These are phyloP conservation scores for Heliornis fulica DNA, from an alignment of 2,113 vertebrate species.

Conservation along the genomic window DNA sequence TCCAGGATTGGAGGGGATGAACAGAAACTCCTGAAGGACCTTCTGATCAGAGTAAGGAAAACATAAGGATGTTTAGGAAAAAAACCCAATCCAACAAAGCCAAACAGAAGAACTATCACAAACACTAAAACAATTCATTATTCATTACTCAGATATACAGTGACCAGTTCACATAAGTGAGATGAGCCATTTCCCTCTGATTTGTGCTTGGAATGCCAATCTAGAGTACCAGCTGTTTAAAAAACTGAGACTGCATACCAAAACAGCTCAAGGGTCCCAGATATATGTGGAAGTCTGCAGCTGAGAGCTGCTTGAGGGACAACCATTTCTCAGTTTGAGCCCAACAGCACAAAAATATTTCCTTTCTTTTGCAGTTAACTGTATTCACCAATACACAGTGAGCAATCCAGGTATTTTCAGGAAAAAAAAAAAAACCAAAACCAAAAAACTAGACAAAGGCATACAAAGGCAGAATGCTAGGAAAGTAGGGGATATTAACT, in stretches of 20 bases:
- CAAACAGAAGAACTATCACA: neutral
- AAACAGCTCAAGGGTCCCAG: neutral
- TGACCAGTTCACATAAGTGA: neutral
- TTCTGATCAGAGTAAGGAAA: constrained; percentile 52
- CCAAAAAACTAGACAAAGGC: neutral
- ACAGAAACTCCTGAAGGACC: constrained; percentile 59
- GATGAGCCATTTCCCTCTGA: neutral
- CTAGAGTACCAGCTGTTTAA: neutral
- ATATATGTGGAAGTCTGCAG: fast-evolving
- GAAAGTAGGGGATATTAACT: neutral
- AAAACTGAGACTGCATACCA: neutral
- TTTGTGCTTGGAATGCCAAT: neutral
- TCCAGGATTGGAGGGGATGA: constrained; percentile 45
- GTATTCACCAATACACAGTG: neutral
- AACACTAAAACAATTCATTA: neutral
- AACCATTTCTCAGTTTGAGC: neutral
- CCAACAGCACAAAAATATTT: fast-evolving
- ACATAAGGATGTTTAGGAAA: neutral
- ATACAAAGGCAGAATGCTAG: neutral
- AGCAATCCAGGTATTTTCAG: neutral
- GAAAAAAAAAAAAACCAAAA: fast-evolving
- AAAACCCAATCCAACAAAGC: neutral
- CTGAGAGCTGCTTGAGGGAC: too few relatives aligned
- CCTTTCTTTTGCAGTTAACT: neutral
- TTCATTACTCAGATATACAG: neutral